phyloP scores from a whole-genome alignment of 2,888 invertebrate species.

The Hanleya hanleyi region DNA sequence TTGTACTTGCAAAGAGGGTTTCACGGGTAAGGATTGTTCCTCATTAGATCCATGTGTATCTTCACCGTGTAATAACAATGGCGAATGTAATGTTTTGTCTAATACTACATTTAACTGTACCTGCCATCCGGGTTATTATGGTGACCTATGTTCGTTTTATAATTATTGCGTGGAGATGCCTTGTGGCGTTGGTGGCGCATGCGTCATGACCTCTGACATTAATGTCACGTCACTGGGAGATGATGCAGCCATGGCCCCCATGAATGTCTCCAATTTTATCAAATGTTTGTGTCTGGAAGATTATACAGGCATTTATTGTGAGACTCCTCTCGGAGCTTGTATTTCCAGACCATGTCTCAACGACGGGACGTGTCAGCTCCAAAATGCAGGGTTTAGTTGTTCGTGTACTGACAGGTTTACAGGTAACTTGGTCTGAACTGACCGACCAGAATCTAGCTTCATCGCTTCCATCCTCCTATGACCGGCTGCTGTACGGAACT shows the following conservation, averaged over 20 bases:
- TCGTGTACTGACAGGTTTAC: not conserved
- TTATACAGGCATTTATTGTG: constrained; percentile 17
- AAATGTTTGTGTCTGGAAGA: not conserved
- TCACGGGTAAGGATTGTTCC: not conserved
- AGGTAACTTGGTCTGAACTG: too few species aligned
- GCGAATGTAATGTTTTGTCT: not conserved
- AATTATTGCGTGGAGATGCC: not conserved
- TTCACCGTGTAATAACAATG: not conserved
- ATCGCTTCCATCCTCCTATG: not conserved
- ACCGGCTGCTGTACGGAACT: too few species aligned
- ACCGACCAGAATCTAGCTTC: not conserved
- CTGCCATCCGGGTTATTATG: not conserved
- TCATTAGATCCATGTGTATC: not conserved
- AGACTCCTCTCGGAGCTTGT: constrained; percentile 5
- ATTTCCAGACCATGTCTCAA: constrained; percentile 12
- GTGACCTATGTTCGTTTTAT: not conserved
- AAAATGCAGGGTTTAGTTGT: not conserved
- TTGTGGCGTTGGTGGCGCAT: not conserved
- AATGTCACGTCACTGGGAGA: not conserved
- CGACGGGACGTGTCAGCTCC: constrained; percentile 6
- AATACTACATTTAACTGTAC: not conserved
- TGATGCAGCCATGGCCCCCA: not conserved
- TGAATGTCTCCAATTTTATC: not conserved
- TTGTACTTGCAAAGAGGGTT: constrained; percentile 39
- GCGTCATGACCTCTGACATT: not conserved